Percentiles rank a stretch among this genome's conserved stretches.
phyloP scores from a whole-genome alignment of 2,113 vertebrate genomes.

The Monopterus albus region DNA sequence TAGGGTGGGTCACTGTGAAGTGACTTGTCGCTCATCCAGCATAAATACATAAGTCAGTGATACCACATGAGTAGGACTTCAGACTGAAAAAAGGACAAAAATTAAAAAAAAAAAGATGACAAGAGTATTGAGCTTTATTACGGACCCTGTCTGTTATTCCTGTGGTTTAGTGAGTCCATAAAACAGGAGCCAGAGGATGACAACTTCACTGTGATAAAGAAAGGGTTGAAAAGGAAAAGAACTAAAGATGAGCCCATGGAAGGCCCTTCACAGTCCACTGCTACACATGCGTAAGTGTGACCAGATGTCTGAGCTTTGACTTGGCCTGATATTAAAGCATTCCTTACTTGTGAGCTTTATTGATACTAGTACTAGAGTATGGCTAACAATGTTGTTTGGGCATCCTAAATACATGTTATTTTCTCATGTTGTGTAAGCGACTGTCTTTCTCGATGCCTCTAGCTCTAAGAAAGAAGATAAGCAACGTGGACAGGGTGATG shows the following conservation, averaged over 20 bases:
- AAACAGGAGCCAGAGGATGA: slow-evolving; percentile 61
- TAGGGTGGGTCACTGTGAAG: not conserved
- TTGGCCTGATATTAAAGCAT: not conserved
- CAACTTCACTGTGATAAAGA: slow-evolving; percentile 68
- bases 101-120: not conserved
- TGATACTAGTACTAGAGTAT: not conserved
- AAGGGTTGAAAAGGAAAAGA: slow-evolving; percentile 74
- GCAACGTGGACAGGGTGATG: slow-evolving; percentile 24
- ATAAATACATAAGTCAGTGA: not conserved
- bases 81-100: not conserved
- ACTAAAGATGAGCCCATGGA: slow-evolving; percentile 61
- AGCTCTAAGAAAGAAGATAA: slow-evolving; percentile 70
- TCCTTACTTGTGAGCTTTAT: not conserved
- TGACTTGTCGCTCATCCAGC: not conserved
- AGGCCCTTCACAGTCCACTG: not conserved
- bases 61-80: not conserved
- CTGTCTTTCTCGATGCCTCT: not conserved
- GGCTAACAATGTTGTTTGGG: not conserved
- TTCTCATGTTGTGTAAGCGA: not conserved
- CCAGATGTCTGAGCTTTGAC: not conserved
- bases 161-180: slow-evolving; percentile 31
- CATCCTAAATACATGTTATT: not conserved
- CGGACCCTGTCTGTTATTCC: not conserved
- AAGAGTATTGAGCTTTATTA: not conserved
- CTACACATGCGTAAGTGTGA: slow-evolving; percentile 45